phyloP scores from a whole-genome alignment of 2,888 invertebrate species.

The Petrolisthes cinctipes region DNA sequence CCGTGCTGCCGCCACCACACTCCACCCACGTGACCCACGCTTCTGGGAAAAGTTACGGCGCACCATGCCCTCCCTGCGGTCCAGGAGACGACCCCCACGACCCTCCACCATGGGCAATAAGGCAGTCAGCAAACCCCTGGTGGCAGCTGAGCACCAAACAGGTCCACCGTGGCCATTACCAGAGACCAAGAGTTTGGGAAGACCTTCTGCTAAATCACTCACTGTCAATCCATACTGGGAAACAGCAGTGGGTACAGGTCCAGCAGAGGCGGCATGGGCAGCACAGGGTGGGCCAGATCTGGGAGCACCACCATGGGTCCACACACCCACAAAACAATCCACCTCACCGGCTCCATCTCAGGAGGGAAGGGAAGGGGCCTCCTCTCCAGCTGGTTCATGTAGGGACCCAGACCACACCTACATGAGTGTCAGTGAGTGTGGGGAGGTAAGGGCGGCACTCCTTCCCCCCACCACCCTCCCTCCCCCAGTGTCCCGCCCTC shows the following conservation, averaged over 20 bases:
- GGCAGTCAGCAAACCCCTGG: constrained; percentile 54
- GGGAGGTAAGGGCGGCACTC: constrained; percentile 40
- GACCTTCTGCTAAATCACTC: constrained; percentile 50
- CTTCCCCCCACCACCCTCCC: constrained; percentile 27
- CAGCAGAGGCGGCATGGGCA: constrained; percentile 26
- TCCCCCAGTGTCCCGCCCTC: constrained; percentile 14
- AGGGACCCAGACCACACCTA: constrained; percentile 61
- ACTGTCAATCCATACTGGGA: constrained; percentile 65
- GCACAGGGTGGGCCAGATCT: constrained; percentile 46
- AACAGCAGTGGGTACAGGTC: constrained; percentile 60
- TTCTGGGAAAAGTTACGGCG: constrained; percentile 95
- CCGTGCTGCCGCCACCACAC: constrained; percentile 82
- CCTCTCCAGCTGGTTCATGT: constrained; percentile 9
- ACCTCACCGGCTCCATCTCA: constrained; percentile 32
- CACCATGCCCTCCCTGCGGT: constrained; percentile 79
- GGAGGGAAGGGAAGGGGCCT: constrained; percentile 8
- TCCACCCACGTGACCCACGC: constrained; percentile 88
- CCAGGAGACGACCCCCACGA: constrained; percentile 12
- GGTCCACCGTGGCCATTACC: constrained; percentile 46
- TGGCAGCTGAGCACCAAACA: constrained; percentile 41
- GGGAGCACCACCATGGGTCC: constrained; percentile 60
- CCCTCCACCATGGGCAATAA: constrained; percentile 40
- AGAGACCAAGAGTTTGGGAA: constrained; percentile 37
- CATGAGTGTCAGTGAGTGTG: constrained; percentile 65
- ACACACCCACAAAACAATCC: constrained; percentile 45